phyloP scores from a whole-genome alignment of 30 jellyfish, hydroid and myxozoan genomes.

The Turritopsis dohrnii region DNA sequence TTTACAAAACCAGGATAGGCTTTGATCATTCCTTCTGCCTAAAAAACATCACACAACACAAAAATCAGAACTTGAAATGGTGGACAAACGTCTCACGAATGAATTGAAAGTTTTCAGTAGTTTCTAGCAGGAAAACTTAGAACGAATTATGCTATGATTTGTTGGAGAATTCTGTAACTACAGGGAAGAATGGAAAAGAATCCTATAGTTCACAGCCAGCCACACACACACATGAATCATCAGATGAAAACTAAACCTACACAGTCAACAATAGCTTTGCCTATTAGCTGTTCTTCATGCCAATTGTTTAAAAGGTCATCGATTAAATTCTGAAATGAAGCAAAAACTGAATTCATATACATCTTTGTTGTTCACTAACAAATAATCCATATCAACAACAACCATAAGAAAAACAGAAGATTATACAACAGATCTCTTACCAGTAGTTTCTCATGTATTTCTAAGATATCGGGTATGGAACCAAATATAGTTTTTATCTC shows the following conservation, averaged over 20 bases:
- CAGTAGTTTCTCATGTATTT: constrained; percentile 72
- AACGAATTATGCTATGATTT: no score
- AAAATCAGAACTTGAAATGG: background rate
- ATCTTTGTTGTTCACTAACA: background rate
- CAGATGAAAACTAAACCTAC: constrained; percentile 41
- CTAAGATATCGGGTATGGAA: constrained; percentile 86
- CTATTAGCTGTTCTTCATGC: constrained; percentile 77
- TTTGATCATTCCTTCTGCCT: constrained; percentile 89
- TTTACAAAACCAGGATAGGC: constrained; percentile 97
- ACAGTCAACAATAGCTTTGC: constrained; percentile 77
- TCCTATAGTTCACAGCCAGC: no score
- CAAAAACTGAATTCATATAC: background rate
- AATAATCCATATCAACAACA: background rate
- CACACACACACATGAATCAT: background rate
- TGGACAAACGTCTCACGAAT: no score
- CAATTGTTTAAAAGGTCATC: constrained; percentile 63
- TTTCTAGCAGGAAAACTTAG: background rate
- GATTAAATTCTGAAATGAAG: constrained; percentile 38
- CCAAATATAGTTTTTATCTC: constrained; percentile 96
- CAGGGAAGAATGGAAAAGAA: no score
- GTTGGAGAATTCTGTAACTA: no score
- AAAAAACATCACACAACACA: background rate
- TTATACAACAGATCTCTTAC: constrained; percentile 32
- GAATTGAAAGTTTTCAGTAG: background rate
- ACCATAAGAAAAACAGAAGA: background rate